Base-by-base conservation (phyloP, 2,888 invertebrate species). In the Dioctria linearis region DNA sequence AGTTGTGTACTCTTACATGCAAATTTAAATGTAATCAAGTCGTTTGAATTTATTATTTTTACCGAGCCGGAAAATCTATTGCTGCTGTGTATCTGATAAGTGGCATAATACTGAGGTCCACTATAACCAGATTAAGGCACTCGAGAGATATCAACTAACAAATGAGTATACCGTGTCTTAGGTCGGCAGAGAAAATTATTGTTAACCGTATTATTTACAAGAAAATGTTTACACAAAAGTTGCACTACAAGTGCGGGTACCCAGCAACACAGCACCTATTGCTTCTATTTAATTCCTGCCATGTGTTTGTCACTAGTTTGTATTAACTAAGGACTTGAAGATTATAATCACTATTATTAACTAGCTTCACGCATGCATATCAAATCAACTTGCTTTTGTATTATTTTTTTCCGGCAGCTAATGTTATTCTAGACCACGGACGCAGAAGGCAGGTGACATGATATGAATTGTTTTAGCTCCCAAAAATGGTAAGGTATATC, bases 121-220 rank as follows among this genome's bases (percentile, higher is more conserved):
- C 40, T 59, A 25, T 25, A 40, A 73, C 73, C 73, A 54, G 43
- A 40, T 61, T 57, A 6, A 54, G 73, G 42, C 71, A 13, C 13
- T 73, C 42, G 57, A 40, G 2, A 25, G 57, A 43, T 73, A 73
- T 59, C 57, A 3, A 5, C 43, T 73, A 73, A 73, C 73, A 73
- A 73, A 73, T 73, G 73, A 57, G 73, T 25, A 25, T 25, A 2
- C 9, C 40, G 39, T 42, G 73, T 43, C 57, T 73, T 43, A 8
- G 1, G 73, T 13, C 73, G 43, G 43, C 42, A 42, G 13, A 40
- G 57, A 39, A 73, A 40, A 59, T 73, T 25, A 25, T 73, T 73
- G 73, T 73, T 59, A 73, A 57, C 57, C 54, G 5, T 73, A 57
- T 57, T 73, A 73, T 40, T 73, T 73, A 57, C 73, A 73, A n/a